Percentiles rank a stretch among this genome's conserved stretches.
These are phyloP conservation scores for Solen grandis DNA, from an alignment of 1,140 invertebrate species.

Conservation along the genomic window DNA sequence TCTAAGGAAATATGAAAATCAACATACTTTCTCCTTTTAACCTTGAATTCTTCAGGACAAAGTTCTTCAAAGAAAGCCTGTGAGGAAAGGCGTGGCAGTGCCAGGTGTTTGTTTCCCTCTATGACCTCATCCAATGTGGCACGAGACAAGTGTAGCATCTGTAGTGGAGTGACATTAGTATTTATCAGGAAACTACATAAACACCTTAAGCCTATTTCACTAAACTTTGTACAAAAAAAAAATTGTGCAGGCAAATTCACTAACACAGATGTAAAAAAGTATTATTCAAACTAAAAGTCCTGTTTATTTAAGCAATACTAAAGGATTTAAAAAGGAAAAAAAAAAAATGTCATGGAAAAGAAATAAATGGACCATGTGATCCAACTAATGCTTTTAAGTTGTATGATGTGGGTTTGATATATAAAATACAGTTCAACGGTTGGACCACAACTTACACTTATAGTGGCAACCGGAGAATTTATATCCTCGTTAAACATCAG, in stretches of 20 bases:
- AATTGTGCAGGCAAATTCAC: background rate
- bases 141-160: constrained; percentile 75
- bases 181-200: background rate
- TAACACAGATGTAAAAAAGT: constrained; percentile 30
- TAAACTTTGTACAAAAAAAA: no score
- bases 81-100: constrained; percentile 93
- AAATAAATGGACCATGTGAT: no score
- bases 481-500: constrained; percentile 95
- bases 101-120: constrained; percentile 92
- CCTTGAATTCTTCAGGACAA: constrained; percentile 92
- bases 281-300: no score
- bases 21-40: constrained; percentile 85
- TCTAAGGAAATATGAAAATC: no score
- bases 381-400: no score
- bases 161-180: no score
- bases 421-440: no score
- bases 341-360: no score
- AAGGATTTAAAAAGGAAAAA: no score
- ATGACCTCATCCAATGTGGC: constrained; percentile 92
- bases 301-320: no score
- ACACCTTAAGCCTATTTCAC: no score
- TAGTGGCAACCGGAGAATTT: constrained; percentile 89
- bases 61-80: constrained; percentile 91
- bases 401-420: no score
- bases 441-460: constrained; percentile 84